Evolutionary conservation across 2,888 invertebrate species (phyloP), one percentile per base, ranked within the genome.

Genomic region (Mythimna ferrago): DNA sequence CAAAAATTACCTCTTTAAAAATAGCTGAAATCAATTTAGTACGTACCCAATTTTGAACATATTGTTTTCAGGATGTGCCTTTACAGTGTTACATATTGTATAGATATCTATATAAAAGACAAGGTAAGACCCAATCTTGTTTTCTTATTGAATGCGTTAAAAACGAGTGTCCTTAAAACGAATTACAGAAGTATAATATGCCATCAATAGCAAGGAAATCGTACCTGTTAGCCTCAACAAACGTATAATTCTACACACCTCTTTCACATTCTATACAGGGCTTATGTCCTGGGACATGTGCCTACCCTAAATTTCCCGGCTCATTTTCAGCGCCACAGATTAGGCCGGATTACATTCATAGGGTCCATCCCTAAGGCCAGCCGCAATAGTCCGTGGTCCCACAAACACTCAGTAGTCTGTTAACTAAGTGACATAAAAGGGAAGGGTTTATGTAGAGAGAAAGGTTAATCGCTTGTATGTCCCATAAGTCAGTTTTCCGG

Each of bases 341-440:
- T 67, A 67, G 14, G 32, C 44, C 14, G 68, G 56, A 68, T 67
- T 67, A 44, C 19, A 9, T 4, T 44, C 32, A 32, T 56, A 19
- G 21, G 2, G 14, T 56, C 11, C 4, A 6, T 21, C 56, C 38
- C 41, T 51, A 21, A 32, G 14, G 38, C 32, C 11, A 41, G 38
- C 58, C 70, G 32, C 58, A 53, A 56, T 44, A 44, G 32, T 56
- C 32, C 54, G 11, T n/a, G 68, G 9, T 9, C 41, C 32, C 41
- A 16, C 3, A 38, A 48, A 71, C 41, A 44, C 2, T 58, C 26
- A 11, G 26, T 6, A 38, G 4, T 71, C 2, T 10, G 21, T 5
- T 51, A 41, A 58, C n/a, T 41, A 9, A n/a, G 14, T 51, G 32
- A 21, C 21, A 32, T 57, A 26, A 51, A 41, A 51, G 11, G 38